These are phyloP conservation scores for Diplolepis rosae DNA, from an alignment of 2,888 invertebrate species.

Conservation along the genomic window DNA sequence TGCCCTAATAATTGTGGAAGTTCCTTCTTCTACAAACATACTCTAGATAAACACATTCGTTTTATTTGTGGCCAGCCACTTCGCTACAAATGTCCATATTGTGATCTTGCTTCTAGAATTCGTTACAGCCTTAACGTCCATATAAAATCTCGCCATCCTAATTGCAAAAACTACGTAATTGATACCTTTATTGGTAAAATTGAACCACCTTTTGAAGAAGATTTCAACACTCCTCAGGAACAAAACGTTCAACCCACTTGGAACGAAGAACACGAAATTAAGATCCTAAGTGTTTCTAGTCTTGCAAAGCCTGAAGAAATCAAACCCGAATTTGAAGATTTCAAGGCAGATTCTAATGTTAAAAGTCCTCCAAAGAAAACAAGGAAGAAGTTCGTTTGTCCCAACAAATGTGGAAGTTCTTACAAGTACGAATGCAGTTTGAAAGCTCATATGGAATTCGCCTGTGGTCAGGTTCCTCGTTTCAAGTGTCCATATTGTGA, in stretches of 20 bases:
- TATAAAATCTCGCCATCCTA: conserved; percentile 12
- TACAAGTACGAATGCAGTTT: conserved; percentile 4
- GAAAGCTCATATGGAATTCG: conserved; percentile 9
- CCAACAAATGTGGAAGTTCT: conserved; percentile 19
- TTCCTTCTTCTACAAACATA: conserved; percentile 58
- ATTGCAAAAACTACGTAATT: background rate
- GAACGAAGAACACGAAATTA: conserved; percentile 16
- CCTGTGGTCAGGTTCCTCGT: conserved; percentile 66
- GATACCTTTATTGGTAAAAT: background rate
- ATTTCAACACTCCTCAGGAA: background rate
- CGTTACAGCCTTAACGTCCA: background rate
- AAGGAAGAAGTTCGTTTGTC: background rate
- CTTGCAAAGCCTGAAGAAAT: background rate
- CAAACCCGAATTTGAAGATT: background rate
- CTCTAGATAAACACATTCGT: conserved; percentile 57
- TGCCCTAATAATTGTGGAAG: conserved; percentile 57
- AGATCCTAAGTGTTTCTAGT: conserved; percentile 11
- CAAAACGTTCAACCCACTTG: background rate
- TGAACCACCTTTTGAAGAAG: conserved; percentile 12
- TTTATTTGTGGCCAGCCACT: conserved; percentile 63
- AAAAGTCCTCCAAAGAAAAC: background rate
- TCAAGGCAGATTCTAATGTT: background rate
- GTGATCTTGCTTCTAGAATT: conserved; percentile 1
- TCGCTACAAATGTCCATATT: conserved; percentile 59
- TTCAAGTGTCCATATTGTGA: conserved; percentile 65